A percentile compares a stretch with the other conserved stretches of the same genome.
Evolutionary conservation across 2,113 vertebrate genomes (phyloP).

Genomic region (Marmota monax): DNA sequence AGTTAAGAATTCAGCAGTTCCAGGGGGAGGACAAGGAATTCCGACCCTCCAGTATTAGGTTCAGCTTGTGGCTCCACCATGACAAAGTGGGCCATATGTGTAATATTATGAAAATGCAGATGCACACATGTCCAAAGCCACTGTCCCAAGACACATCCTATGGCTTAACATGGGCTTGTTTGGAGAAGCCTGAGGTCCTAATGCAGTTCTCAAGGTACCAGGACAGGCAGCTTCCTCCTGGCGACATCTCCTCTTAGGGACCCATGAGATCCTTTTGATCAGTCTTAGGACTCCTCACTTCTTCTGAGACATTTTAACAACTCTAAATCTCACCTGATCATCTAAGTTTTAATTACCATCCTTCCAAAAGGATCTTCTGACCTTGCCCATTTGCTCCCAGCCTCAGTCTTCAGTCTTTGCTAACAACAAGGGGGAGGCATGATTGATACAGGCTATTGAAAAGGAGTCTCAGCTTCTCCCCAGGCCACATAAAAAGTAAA

Average conservation of each 20-base stretch:
- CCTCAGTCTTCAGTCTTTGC: not conserved
- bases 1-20: not conserved
- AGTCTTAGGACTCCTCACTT: not conserved
- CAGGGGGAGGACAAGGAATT: not conserved
- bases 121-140: not conserved
- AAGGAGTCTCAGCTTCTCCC: not conserved
- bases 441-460: not conserved
- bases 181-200: not conserved
- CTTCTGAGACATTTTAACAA: not conserved
- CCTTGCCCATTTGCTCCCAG: not conserved
- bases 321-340: not conserved
- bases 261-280: not conserved
- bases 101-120: not conserved
- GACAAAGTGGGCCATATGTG: not conserved
- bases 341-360: not conserved
- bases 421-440: not conserved
- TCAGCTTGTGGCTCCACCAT: not conserved
- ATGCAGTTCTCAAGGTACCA: not conserved
- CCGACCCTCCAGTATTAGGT: not conserved
- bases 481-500: not conserved
- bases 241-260: not conserved
- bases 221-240: accelerated
- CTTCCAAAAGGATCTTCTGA: slow-evolving; percentile 3
- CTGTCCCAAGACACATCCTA: not conserved
- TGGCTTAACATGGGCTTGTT: not conserved